Evolutionary conservation across 2,797 vertebrate species (phyloP).

Genomic region (Syndactyla subalaris): DNA sequence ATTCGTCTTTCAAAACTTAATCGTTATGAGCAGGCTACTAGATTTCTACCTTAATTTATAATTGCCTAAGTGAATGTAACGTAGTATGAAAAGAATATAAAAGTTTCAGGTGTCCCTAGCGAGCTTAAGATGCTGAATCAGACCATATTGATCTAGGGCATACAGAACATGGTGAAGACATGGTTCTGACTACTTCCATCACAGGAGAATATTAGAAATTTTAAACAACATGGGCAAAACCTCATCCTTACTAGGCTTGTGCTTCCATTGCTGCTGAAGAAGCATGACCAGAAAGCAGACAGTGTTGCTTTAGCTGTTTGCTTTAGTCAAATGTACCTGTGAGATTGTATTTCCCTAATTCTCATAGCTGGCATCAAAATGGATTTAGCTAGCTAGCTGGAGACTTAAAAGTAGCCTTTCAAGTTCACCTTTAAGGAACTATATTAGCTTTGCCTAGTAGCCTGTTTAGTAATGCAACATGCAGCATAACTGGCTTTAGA

Average conservation of each 20-base stretch:
- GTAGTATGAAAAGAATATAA: background rate
- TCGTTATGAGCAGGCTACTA: background rate
- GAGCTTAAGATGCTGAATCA: background rate
- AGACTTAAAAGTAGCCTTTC: constrained; percentile 56
- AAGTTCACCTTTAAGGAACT: constrained; percentile 66
- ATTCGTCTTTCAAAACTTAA: background rate
- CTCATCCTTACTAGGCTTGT: background rate
- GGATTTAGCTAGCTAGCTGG: constrained; percentile 26
- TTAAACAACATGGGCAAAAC: background rate
- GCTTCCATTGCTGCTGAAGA: background rate
- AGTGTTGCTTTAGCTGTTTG: constrained; percentile 6
- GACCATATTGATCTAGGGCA: background rate
- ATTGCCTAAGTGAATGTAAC: background rate
- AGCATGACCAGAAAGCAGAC: background rate
- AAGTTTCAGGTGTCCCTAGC: background rate
- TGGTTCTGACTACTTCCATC: background rate
- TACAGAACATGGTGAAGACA: background rate
- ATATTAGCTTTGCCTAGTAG: constrained; percentile 48
- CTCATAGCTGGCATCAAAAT: constrained; percentile 39
- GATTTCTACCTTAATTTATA: background rate
- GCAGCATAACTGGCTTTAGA: constrained; percentile 45
- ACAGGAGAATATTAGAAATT: background rate
- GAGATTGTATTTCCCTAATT: constrained; percentile 35
- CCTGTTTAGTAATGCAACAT: constrained; percentile 57
- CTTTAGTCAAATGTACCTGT: constrained; percentile 8